Conservation (phyloP, 2,888 invertebrate species). For the Amphimallon solstitiale region DNA sequence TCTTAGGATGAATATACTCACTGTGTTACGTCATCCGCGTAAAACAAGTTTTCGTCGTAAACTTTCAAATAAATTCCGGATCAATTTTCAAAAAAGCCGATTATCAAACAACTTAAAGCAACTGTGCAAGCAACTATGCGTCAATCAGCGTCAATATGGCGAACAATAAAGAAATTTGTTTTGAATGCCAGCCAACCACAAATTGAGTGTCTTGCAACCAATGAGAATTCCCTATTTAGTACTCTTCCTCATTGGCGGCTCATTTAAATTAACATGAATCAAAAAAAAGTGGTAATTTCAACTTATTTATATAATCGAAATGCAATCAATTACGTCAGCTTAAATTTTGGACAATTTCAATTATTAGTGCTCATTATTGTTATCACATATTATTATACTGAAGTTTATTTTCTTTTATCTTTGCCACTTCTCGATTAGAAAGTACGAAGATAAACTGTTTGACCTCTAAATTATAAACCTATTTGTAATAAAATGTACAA, state of each 20-base stretch:
- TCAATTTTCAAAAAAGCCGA: not conserved
- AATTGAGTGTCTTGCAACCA: slow-evolving; percentile 35
- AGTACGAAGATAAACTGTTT: slow-evolving; percentile 15
- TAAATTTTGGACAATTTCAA: not conserved
- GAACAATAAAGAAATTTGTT: slow-evolving; percentile 37
- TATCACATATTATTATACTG: not conserved
- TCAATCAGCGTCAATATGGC: slow-evolving; percentile 38
- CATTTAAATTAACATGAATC: slow-evolving; percentile 2
- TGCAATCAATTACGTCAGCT: not conserved
- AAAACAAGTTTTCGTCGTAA: not conserved
- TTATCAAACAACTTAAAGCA: not conserved
- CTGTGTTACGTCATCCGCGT: not conserved
- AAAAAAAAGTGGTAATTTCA: not conserved
- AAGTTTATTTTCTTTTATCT: not conserved
- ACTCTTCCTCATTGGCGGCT: slow-evolving; percentile 4
- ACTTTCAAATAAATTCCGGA: not conserved
- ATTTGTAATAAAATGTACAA: not conserved
- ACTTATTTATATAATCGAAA: not conserved
- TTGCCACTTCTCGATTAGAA: not conserved
- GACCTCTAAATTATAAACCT: slow-evolving; percentile 22
- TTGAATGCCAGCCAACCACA: slow-evolving; percentile 39
- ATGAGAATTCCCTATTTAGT: slow-evolving; percentile 27
- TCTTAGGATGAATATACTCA: not conserved
- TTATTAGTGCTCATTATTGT: too few relatives aligned
- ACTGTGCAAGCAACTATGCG: slow-evolving; percentile 12